Base-by-base conservation (phyloP, 2,797 vertebrate genomes). In the Lepus oiostolus region DNA sequence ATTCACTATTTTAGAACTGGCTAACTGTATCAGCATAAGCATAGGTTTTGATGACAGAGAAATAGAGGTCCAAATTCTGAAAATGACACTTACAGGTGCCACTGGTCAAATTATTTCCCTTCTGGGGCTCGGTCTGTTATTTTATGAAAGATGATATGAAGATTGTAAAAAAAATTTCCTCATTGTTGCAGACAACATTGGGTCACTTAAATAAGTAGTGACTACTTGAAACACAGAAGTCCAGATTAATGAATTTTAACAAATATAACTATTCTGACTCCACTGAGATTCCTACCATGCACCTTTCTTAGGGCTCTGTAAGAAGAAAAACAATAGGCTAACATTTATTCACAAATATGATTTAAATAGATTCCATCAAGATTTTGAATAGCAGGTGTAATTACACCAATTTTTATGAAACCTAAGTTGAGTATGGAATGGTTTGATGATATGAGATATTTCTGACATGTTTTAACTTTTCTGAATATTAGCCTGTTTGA, bases 1-100 rank as follows among this genome's bases (percentile, higher is more conserved):
- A 58, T 58, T 95, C 35, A 86, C 8, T 75, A 76, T 62, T 79
- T 74, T 52, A 88, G 32, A 93, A 87, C 47, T 8, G 54, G 30
- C 68, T 30, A 19, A n/a, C 12, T 71, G 1, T 54, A 62, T 13
- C 68, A 7, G 22, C 26, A 79, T 79, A 74, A 58, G 2, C 32
- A 35, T 0, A 7, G 24, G 35, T 63, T 82, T 94, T 71, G 35
- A 47, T 80, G 22, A 95, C 11, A 85, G 32, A 88, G 13, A 85
- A 16, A 81, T 0, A 71, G 38, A 3, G 24, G 10, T 82, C 83
- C 75, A 80, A 62, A 80, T 83, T 76, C 38, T 65, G 28, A 83
- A 32, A 62, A 85, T 88, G 94, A 58, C 8, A 47, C 26, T 84
- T 68, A n/a, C n/a, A 70, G 2, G 1, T 17, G 47, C 22, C 42